These are phyloP conservation scores for Dromius quadrimaculatus DNA, from an alignment of 2,888 invertebrate genomes.

Conservation along the genomic window DNA sequence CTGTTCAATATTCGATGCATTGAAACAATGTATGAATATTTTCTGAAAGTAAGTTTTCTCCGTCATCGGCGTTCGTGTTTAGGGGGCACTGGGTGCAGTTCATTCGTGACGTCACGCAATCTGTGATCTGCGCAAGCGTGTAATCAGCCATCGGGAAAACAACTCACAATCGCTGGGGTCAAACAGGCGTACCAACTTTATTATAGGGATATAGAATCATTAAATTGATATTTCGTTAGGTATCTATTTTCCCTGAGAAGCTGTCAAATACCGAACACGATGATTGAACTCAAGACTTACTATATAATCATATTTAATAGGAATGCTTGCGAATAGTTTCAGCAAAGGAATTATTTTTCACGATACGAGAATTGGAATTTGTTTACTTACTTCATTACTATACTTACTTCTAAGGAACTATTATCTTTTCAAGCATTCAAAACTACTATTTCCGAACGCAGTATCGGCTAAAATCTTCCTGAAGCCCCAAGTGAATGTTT, in stretches of 20 bases:
- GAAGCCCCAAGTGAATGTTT: no score
- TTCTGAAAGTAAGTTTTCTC: no score
- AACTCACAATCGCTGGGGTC: not conserved
- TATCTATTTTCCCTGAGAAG: slow-evolving; percentile 38
- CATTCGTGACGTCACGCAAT: slow-evolving; percentile 17
- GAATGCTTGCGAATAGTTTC: not conserved
- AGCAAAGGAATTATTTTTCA: slow-evolving; percentile 1
- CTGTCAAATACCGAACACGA: slow-evolving; percentile 41
- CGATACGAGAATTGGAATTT: not conserved
- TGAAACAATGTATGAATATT: no score
- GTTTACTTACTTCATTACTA: slow-evolving; percentile 11
- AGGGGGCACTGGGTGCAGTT: slow-evolving; percentile 3
- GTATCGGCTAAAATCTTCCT: no score
- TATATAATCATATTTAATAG: slow-evolving; percentile 21
- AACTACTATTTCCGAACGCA: no score
- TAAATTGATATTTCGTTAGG: slow-evolving; percentile 45
- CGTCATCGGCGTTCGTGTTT: slow-evolving; percentile 5
- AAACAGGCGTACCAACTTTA: not conserved
- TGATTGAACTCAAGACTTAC: slow-evolving; percentile 20
- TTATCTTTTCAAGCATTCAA: no score
- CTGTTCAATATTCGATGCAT: no score
- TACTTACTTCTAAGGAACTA: not conserved
- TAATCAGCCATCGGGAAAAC: slow-evolving; percentile 17
- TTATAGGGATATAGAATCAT: slow-evolving; percentile 41
- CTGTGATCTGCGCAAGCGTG: slow-evolving; percentile 25